A percentile compares a stretch with the other conserved stretches of the same genome.
Conservation (phyloP, 2,888 invertebrate species). For the Tyria jacobaeae region DNA sequence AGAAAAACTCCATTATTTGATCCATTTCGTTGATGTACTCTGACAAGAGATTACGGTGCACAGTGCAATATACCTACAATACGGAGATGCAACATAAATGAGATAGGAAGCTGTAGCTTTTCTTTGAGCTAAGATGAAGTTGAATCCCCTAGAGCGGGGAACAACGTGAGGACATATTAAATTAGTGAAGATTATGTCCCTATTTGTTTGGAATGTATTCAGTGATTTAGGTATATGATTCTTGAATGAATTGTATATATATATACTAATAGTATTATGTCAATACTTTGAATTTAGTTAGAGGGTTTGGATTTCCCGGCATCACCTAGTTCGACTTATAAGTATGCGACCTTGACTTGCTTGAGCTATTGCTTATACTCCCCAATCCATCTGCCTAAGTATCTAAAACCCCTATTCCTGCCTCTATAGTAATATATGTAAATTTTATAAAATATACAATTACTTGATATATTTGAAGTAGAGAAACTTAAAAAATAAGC, state of each 20-base stretch:
- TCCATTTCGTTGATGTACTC: slow-evolving; percentile 31
- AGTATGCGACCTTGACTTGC: no score
- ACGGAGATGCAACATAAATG: slow-evolving; percentile 50
- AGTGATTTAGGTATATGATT: not conserved
- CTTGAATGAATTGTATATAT: not conserved
- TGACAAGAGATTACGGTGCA: slow-evolving; percentile 41
- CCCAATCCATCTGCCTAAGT: no score
- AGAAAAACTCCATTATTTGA: slow-evolving; percentile 27
- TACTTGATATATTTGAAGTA: no score
- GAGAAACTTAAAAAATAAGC: no score
- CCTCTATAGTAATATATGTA: no score
- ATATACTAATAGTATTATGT: no score
- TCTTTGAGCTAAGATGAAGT: slow-evolving; percentile 47
- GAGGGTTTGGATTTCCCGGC: no score
- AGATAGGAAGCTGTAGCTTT: slow-evolving; percentile 43
- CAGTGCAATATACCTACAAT: slow-evolving; percentile 24
- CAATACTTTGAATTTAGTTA: no score
- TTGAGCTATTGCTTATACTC: no score
- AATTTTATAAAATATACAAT: no score
- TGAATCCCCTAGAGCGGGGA: slow-evolving; percentile 41
- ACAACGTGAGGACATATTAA: slow-evolving; percentile 40
- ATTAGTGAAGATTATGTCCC: slow-evolving; percentile 19
- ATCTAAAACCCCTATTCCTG: no score
- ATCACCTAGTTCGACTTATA: no score
- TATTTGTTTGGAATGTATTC: not conserved